phyloP scores from a whole-genome alignment of 2,113 vertebrate species.

The Galeopterus variegatus region DNA sequence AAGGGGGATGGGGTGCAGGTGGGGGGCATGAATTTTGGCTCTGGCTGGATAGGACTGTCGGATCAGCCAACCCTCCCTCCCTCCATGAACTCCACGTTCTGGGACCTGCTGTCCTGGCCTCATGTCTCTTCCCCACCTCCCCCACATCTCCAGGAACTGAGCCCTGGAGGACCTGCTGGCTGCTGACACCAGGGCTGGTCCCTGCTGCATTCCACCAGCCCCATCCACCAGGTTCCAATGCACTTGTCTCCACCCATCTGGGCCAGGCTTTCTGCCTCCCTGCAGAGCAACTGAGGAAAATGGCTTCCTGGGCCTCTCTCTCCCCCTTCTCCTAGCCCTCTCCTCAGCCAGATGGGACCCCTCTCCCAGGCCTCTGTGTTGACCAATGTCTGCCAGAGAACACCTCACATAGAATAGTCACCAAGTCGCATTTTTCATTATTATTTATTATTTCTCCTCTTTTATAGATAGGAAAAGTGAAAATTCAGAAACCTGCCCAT shows the following conservation, averaged over 20 bases:
- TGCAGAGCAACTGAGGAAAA: not conserved
- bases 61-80: not conserved
- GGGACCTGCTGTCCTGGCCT: not conserved
- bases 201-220: too few species aligned
- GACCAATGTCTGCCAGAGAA: not conserved
- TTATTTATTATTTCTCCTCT: not conserved
- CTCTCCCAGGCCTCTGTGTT: not conserved
- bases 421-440: not conserved
- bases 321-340: not conserved
- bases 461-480: not conserved
- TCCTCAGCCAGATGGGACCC: not conserved
- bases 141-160: not conserved
- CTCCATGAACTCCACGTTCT: not conserved
- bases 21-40: not conserved
- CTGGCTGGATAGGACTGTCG: not conserved
- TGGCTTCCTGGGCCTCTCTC: not conserved
- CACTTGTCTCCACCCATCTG: not conserved
- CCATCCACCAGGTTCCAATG: too few species aligned
- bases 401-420: not conserved
- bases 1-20: rapidly evolving
- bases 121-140: not conserved
- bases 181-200: too few species aligned
- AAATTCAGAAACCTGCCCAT: not conserved
- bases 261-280: not conserved
- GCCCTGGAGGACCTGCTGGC: not conserved